These are phyloP conservation scores for Pachydiplax longipennis DNA, from an alignment of 2,888 invertebrate genomes.

Conservation along the genomic window DNA sequence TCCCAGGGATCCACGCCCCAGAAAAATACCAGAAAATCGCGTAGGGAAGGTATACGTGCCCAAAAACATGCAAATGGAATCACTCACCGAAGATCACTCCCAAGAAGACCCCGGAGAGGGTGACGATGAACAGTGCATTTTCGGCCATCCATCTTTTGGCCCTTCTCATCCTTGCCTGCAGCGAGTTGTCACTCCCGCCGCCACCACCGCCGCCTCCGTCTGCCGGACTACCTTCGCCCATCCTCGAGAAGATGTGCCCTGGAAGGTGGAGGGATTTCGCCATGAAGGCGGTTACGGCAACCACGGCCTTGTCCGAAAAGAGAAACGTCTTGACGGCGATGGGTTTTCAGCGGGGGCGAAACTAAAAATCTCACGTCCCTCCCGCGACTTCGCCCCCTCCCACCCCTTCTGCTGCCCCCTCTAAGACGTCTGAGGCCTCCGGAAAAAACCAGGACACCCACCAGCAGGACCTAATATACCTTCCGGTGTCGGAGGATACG, in stretches of 20 bases:
- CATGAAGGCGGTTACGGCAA: constrained; percentile 29
- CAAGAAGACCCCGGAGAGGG: constrained; percentile 78
- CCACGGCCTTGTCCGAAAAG: constrained; percentile 30
- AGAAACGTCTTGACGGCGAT: constrained; percentile 34
- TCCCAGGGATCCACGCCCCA: too few species aligned
- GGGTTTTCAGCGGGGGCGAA: constrained; percentile 8
- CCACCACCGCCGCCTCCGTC: constrained; percentile 24
- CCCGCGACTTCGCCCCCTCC: neutral
- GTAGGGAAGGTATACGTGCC: too few species aligned
- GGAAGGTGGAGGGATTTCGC: constrained; percentile 38
- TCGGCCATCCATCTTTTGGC: constrained; percentile 74
- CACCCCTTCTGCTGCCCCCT: neutral
- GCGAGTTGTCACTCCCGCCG: neutral
- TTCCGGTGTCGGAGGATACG: neutral
- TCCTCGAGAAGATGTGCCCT: constrained; percentile 37
- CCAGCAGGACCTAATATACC: neutral
- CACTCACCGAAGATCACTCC: constrained; percentile 76
- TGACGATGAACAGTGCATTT: constrained; percentile 80
- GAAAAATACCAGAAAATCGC: too few species aligned
- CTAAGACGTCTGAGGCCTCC: neutral
- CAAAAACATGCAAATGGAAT: neutral
- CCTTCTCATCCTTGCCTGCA: constrained; percentile 62
- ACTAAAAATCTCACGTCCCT: neutral
- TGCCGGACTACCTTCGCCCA: constrained; percentile 21
- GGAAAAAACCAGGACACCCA: neutral